phyloP scores from a whole-genome alignment of 2,113 vertebrate genomes.

The Lamprotornis superbus region DNA sequence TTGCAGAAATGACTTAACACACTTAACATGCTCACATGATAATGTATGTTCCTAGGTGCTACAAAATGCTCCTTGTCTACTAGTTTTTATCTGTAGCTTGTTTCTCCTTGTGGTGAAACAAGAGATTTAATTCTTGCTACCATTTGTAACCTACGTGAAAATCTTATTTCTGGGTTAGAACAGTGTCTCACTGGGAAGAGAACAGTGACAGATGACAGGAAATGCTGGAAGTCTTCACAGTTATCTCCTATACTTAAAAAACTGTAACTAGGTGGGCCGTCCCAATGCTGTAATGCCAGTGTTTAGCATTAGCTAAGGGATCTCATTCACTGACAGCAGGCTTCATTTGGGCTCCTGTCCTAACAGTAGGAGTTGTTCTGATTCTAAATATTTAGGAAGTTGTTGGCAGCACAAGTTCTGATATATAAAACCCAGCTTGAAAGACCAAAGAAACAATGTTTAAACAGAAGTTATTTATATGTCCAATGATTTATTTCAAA shows the following conservation, averaged over 20 bases:
- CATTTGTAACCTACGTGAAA: neutral
- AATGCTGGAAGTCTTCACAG: neutral
- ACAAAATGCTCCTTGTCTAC: neutral
- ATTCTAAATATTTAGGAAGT: neutral
- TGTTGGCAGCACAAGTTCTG: neutral
- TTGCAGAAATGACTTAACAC: fast-evolving
- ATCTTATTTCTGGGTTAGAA: neutral
- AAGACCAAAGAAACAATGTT: neutral
- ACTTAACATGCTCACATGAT: neutral
- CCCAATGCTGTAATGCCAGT: neutral
- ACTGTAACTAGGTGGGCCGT: neutral
- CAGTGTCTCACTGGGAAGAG: neutral
- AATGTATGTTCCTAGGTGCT: neutral
- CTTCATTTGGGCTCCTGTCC: neutral
- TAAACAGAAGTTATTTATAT: neutral
- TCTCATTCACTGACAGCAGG: neutral
- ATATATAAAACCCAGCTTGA: neutral
- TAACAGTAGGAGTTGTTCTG: neutral
- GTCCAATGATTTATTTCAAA: neutral
- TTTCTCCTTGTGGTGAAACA: neutral
- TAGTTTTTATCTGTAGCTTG: neutral
- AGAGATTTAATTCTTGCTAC: neutral
- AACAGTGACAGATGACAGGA: neutral
- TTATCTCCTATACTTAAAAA: neutral
- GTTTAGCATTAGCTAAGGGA: neutral